Evolutionary conservation across 2,888 invertebrate genomes (phyloP).

Genomic region (Thymelicus lineola): DNA sequence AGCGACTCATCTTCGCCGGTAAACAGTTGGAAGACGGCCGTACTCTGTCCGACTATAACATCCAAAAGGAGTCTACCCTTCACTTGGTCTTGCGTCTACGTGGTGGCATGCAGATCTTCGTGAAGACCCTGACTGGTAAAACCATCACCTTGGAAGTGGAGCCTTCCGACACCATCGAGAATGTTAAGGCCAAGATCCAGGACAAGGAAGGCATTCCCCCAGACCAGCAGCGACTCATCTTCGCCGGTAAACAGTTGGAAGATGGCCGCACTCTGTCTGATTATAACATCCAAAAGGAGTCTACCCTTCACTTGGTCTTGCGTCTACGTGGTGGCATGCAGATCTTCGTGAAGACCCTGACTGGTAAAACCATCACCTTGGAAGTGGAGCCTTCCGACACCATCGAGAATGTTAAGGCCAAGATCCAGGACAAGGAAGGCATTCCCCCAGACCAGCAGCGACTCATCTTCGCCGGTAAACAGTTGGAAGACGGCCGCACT

Average conservation of each 20-base stretch:
- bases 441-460: conserved; percentile 64
- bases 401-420: conserved; percentile 61
- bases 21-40: conserved; percentile 51
- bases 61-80: conserved; percentile 42
- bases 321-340: conserved; percentile 61
- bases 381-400: conserved; percentile 60
- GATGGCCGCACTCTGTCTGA: conserved; percentile 72
- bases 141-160: conserved; percentile 70
- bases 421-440: conserved; percentile 63
- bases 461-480: conserved; percentile 60
- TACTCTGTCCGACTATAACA: conserved; percentile 44
- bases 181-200: conserved; percentile 72
- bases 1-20: conserved; percentile 54
- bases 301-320: conserved; percentile 66
- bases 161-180: conserved; percentile 69
- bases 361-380: conserved; percentile 59
- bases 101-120: conserved; percentile 64
- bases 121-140: conserved; percentile 64
- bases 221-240: conserved; percentile 69
- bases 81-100: conserved; percentile 44
- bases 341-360: conserved; percentile 60
- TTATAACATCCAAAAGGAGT: conserved; percentile 74
- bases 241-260: conserved; percentile 72
- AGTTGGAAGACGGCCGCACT: conserved; percentile 60
- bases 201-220: conserved; percentile 73